Evolutionary conservation across 2,113 vertebrate species (phyloP), one percentile per base, ranked within the genome.

Genomic region (Heptranchias perlo): DNA sequence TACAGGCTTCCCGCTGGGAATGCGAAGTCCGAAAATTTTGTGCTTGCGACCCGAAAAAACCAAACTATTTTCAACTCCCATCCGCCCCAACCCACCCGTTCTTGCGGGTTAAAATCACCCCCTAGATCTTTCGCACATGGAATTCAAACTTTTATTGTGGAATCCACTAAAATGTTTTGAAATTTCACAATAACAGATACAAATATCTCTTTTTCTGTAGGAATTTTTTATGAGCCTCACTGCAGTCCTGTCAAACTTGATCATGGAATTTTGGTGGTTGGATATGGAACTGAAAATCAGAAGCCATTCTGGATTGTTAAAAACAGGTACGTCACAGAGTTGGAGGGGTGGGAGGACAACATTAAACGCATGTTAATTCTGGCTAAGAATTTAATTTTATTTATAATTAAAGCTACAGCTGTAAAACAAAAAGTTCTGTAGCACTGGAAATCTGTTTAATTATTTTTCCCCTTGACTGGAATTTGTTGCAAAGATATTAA

Each of bases 251-350:
- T 52, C 0, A 93, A 96, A 0, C 35, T 98, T 96, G 96, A 98
- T 96, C 98, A 98, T 6, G 98, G 95, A 0, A 97, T 98, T 0
- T 96, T 98, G 96, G 98, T 94, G 91, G 97, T 98, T 58, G 98
- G 98, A 52, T 98, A 98, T 1, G 97, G 97, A 89, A 96, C 58
- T 25, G 87, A 97, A 0, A 96, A 67, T 0, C 96, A 97, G 64
- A 23, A 69, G 0, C 97, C 98, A 96, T 98, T 97, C 39, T 98
- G 98, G 98, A 96, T 98, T 94, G 97, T 98, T 13, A 98, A 98
- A 96, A 98, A 98, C 97, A 98, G 98, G 98, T 98, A 76, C 94
- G 61, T 44, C n/a, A 58, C 95, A 31, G 47, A 14, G 23, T 7
- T 13, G n/a, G n/a, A n/a, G 54, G 35, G 35, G 35, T 61, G 16